phyloP scores from a whole-genome alignment of 2,888 invertebrate genomes.

The Phortica okadai region DNA sequence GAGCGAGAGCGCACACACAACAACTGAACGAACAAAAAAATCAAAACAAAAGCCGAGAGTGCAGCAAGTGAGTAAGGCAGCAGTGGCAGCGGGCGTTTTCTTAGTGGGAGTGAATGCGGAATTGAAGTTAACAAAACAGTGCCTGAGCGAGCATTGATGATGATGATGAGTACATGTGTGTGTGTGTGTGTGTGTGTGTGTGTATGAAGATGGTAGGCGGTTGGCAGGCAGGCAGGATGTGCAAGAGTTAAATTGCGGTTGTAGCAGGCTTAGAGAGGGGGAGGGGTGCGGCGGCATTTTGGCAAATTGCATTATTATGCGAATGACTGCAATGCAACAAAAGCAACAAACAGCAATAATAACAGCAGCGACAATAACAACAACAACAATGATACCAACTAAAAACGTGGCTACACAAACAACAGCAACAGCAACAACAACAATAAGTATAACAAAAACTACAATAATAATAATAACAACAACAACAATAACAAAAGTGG shows the following conservation, averaged over 20 bases:
- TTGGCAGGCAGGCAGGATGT: slow-evolving; percentile 18
- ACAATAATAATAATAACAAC: slow-evolving; percentile 7
- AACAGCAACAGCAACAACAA: no score
- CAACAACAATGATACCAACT: neutral
- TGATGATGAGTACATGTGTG: slow-evolving; percentile 38
- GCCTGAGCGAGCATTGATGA: slow-evolving; percentile 45
- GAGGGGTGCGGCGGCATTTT: slow-evolving; percentile 38
- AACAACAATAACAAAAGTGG: slow-evolving; percentile 40
- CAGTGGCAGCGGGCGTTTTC: neutral
- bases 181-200: slow-evolving; percentile 34
- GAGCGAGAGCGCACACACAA: slow-evolving; percentile 24
- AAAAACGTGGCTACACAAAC: no score
- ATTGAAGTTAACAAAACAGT: no score
- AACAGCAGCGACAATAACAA: slow-evolving; percentile 16
- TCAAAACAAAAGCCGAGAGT: slow-evolving; percentile 43
- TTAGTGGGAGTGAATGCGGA: no score
- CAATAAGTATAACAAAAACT: no score
- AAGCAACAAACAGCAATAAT: slow-evolving; percentile 43
- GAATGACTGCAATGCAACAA: slow-evolving; percentile 72
- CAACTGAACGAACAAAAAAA: slow-evolving; percentile 38
- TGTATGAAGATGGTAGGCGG: slow-evolving; percentile 28
- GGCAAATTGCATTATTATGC: slow-evolving; percentile 75
- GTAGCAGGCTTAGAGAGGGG: slow-evolving; percentile 13
- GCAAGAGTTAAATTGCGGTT: neutral
- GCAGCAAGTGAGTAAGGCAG: slow-evolving; percentile 44